These are phyloP conservation scores for Abscondita cerata DNA, from an alignment of 2,888 invertebrate genomes.

Conservation along the genomic window DNA sequence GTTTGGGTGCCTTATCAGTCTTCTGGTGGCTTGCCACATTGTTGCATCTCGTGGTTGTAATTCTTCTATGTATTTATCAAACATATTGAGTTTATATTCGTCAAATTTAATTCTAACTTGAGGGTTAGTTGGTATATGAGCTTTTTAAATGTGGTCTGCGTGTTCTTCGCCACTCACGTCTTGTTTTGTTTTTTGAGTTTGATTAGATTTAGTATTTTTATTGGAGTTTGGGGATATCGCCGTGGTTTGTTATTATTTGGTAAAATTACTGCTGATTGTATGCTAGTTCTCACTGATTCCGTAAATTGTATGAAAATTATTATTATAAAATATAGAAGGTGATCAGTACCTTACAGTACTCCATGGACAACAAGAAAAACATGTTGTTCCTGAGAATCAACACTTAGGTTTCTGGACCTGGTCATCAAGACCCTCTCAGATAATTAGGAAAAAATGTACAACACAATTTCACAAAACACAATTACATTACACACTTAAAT, in stretches of 20 bases:
- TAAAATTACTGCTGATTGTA: slow-evolving; percentile 13
- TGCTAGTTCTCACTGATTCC: slow-evolving; percentile 12
- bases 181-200: slow-evolving; percentile 17
- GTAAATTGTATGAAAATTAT: too few species aligned
- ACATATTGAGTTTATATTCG: slow-evolving; percentile 13
- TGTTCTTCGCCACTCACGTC: slow-evolving; percentile 20
- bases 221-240: slow-evolving; percentile 7
- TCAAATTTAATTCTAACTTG: slow-evolving; percentile 18
- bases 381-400: too few species aligned
- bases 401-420: too few species aligned
- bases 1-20: slow-evolving; percentile 17
- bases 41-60: slow-evolving; percentile 15
- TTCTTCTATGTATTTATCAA: slow-evolving; percentile 15
- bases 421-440: too few species aligned
- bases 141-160: slow-evolving; percentile 1
- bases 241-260: slow-evolving; percentile 6
- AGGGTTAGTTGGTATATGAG: slow-evolving; percentile 16
- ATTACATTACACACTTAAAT: too few species aligned
- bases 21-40: slow-evolving; percentile 20
- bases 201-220: slow-evolving; percentile 19
- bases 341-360: too few species aligned
- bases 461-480: too few species aligned
- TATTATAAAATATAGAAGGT: too few species aligned
- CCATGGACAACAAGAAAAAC: too few species aligned
- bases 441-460: too few species aligned